phyloP scores from a whole-genome alignment of 2,797 vertebrate species.

The Prionace glauca region DNA sequence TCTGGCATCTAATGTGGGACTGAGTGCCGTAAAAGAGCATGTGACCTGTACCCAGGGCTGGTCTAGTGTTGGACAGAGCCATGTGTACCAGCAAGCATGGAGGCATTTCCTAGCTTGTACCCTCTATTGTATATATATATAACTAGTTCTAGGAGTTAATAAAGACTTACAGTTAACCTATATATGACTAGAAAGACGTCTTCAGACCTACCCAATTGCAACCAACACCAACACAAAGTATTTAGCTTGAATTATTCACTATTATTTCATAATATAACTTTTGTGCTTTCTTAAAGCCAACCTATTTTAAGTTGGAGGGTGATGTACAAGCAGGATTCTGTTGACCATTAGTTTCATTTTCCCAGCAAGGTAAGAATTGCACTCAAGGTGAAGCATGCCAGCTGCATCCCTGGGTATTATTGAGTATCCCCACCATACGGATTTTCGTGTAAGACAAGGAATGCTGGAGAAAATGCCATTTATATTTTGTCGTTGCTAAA shows the following conservation, averaged over 20 bases:
- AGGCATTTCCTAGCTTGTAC: no score
- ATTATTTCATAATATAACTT: not conserved
- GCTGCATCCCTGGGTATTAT: not conserved
- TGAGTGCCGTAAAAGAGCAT: no score
- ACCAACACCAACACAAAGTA: not conserved
- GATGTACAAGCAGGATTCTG: not conserved
- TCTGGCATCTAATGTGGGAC: no score
- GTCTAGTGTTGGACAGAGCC: no score
- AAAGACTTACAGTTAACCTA: no score
- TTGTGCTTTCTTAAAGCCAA: not conserved
- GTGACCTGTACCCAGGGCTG: no score
- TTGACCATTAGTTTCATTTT: not conserved
- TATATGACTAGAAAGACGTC: no score
- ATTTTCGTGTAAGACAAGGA: not conserved
- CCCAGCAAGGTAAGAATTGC: not conserved
- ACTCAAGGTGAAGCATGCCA: not conserved
- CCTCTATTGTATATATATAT: no score
- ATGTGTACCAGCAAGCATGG: no score
- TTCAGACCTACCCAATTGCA: no score
- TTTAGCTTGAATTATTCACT: not conserved
- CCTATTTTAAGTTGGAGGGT: not conserved
- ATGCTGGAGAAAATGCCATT: not conserved
- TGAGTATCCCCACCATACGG: not conserved
- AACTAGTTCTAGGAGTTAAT: no score
- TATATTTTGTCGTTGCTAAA: not conserved